Percentiles rank a stretch among this genome's conserved stretches.
Evolutionary conservation across 2,888 invertebrate species (phyloP).

Genomic region (Hemicrepidius hirtus): DNA sequence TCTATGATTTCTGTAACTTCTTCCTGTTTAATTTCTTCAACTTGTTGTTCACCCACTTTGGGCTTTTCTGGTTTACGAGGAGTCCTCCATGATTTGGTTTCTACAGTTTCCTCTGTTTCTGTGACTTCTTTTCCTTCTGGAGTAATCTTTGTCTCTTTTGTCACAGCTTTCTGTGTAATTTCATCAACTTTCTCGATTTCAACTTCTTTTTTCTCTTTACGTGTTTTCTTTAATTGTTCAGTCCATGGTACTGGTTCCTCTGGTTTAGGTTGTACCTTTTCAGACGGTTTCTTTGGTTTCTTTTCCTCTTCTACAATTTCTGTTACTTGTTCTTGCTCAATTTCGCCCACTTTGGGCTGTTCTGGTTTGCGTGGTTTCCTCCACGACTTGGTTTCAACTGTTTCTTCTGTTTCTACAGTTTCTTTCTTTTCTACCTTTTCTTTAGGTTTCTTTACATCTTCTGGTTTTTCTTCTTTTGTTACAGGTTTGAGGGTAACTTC

Average conservation of each 20-base stretch:
- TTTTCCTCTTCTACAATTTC: slow-evolving; percentile 17
- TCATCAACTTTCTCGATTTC: slow-evolving; percentile 50
- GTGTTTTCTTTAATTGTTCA: slow-evolving; percentile 43
- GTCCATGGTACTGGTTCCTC: slow-evolving; percentile 45
- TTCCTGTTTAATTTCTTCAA: slow-evolving; percentile 49
- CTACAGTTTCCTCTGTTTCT: slow-evolving; percentile 69
- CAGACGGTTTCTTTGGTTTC: slow-evolving; percentile 24
- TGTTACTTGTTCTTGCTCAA: not conserved
- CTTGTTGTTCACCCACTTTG: slow-evolving; percentile 36
- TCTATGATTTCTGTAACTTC: slow-evolving; percentile 62
- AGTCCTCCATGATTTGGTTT: slow-evolving; percentile 46
- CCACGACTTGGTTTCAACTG: slow-evolving; percentile 49
- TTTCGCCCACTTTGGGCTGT: slow-evolving; percentile 65
- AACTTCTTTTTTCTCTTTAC: slow-evolving; percentile 35
- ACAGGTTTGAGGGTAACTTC: slow-evolving; percentile 75
- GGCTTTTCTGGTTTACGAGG: slow-evolving; percentile 44
- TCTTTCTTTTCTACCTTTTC: slow-evolving; percentile 1
- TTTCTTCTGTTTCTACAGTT: slow-evolving; percentile 22
- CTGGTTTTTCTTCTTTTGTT: slow-evolving; percentile 36
- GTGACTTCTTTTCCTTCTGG: slow-evolving; percentile 54
- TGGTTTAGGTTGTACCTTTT: slow-evolving; percentile 28
- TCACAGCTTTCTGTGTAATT: slow-evolving; percentile 41
- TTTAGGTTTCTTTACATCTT: slow-evolving; percentile 3
- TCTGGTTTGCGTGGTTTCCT: slow-evolving; percentile 47
- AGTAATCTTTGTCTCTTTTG: slow-evolving; percentile 17